A percentile compares a stretch with the other conserved stretches of the same genome.
Conservation (phyloP, 1,140 invertebrate species). For the Episyrphus balteatus region DNA sequence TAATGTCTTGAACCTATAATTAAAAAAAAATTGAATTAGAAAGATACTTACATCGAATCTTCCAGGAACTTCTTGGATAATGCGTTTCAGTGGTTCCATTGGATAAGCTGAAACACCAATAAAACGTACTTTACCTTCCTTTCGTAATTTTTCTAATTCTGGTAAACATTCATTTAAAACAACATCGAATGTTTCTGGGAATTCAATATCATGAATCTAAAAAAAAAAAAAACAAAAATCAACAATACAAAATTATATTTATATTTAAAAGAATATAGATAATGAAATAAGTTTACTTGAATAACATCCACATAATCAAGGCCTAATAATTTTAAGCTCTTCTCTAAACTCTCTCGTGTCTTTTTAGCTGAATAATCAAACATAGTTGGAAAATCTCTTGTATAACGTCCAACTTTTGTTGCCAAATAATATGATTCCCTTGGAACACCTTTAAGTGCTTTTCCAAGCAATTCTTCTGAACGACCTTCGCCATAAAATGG, state of each 20-base stretch:
- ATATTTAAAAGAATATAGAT: background rate
- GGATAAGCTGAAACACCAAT: constrained; percentile 88
- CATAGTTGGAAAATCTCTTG: constrained; percentile 57
- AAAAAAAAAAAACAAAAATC: background rate
- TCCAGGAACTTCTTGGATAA: constrained; percentile 45
- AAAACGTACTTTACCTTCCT: constrained; percentile 64
- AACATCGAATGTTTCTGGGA: constrained; percentile 63
- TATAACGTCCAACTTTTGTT: constrained; percentile 85
- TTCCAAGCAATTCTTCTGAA: constrained; percentile 69
- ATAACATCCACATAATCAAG: constrained; percentile 81
- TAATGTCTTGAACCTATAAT: no score
- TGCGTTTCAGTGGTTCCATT: constrained; percentile 59
- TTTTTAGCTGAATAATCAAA: constrained; percentile 78
- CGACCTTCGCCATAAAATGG: constrained; percentile 84
- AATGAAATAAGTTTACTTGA: constrained; percentile 46
- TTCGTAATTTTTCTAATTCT: constrained; percentile 57
- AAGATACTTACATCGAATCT: constrained; percentile 21
- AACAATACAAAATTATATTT: background rate
- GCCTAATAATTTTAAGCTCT: constrained; percentile 61
- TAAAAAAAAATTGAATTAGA: no score
- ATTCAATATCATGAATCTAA: constrained; percentile 86
- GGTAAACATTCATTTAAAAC: constrained; percentile 80
- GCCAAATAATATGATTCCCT: constrained; percentile 77
- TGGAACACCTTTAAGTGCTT: constrained; percentile 68
- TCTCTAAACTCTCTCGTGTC: constrained; percentile 62